Percentiles rank a stretch among this genome's conserved stretches.
Conservation (phyloP, 2,797 vertebrate species). For the Artibeus jamaicensis region DNA sequence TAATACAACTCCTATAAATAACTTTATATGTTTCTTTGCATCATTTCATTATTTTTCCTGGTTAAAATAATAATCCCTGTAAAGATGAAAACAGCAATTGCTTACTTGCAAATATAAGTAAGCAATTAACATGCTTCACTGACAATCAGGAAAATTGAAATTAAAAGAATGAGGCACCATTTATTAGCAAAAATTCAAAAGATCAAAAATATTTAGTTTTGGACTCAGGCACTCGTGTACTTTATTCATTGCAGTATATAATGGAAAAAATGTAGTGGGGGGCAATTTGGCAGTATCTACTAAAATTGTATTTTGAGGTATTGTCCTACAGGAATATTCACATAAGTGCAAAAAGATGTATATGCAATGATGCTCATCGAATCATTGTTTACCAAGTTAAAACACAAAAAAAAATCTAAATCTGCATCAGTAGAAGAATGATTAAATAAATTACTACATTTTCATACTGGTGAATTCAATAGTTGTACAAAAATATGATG, state of each 20-base stretch:
- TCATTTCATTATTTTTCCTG: not conserved
- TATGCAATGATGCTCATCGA: not conserved
- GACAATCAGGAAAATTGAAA: conserved; percentile 2
- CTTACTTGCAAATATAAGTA: conserved; percentile 4
- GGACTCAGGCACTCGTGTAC: not conserved
- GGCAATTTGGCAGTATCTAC: not conserved
- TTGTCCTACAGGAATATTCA: not conserved
- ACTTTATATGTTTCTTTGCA: not conserved
- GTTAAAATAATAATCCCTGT: not conserved
- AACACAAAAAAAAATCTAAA: not conserved
- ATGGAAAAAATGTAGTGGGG: not conserved
- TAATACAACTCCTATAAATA: not conserved
- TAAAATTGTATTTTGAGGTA: conserved; percentile 5
- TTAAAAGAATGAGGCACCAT: not conserved
- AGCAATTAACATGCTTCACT: not conserved
- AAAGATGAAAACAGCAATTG: not conserved
- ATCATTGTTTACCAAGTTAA: conserved; percentile 7
- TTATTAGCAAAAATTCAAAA: conserved; percentile 44
- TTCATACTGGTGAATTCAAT: not conserved
- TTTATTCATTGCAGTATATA: not conserved
- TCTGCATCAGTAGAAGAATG: not conserved
- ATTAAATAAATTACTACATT: not conserved
- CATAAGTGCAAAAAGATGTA: not conserved
- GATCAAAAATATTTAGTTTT: not conserved
- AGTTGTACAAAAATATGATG: conserved; percentile 21